Evolutionary conservation across 2,113 vertebrate species (phyloP).

Genomic region (Dicrurus megarhynchus): DNA sequence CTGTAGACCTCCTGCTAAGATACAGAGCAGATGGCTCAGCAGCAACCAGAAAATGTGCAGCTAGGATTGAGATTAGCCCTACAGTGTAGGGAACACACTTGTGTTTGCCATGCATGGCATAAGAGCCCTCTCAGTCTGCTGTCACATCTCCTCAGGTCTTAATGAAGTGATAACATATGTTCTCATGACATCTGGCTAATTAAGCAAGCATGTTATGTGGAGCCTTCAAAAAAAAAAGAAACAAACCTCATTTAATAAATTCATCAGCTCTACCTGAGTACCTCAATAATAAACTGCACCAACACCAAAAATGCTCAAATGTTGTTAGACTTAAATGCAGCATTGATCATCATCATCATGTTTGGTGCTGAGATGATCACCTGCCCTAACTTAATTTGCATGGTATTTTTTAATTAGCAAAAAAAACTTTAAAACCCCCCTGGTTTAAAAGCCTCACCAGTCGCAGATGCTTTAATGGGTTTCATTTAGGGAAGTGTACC

Average conservation of each 20-base stretch:
- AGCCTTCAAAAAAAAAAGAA: not conserved
- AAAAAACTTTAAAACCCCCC: not conserved
- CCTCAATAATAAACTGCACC: not conserved
- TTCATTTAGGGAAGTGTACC: not conserved
- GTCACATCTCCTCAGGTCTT: not conserved
- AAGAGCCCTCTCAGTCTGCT: not conserved
- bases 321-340: not conserved
- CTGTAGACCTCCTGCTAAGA: not conserved
- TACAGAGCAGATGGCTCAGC: slow-evolving; percentile 2
- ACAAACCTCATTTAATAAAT: not conserved
- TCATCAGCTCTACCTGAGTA: not conserved
- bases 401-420: not conserved
- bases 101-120: not conserved
- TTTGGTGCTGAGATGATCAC: not conserved
- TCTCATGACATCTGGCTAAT: not conserved
- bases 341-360: not conserved
- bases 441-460: not conserved
- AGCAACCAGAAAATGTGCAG: not conserved
- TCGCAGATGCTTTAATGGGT: not conserved
- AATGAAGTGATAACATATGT: not conserved
- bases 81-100: not conserved
- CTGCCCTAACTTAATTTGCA: not conserved
- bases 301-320: not conserved
- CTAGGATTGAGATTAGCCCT: not conserved
- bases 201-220: not conserved